Percentiles rank a stretch among this genome's conserved stretches.
Conservation (phyloP, 2,113 vertebrate species). For the Rhombomys opimus region DNA sequence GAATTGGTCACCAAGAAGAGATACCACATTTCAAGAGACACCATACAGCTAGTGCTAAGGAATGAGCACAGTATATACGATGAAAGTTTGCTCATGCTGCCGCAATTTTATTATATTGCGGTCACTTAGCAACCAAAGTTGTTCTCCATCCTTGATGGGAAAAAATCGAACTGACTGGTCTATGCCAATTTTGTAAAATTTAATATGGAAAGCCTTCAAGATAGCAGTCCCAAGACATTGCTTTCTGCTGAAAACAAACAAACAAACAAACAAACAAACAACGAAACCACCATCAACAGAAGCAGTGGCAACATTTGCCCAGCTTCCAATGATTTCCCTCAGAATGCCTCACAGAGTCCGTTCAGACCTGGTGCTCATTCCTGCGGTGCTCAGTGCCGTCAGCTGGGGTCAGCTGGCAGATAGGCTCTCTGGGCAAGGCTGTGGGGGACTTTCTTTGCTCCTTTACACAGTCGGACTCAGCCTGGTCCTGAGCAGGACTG, state of each 20-base stretch:
- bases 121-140: neutral
- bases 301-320: neutral
- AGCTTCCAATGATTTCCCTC: neutral
- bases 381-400: neutral
- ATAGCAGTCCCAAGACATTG: neutral
- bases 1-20: neutral
- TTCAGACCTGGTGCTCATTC: neutral
- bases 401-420: neutral
- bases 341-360: neutral
- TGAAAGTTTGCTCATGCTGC: neutral
- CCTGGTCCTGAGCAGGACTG: neutral
- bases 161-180: neutral
- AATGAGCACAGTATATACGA: too few relatives aligned
- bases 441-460: neutral
- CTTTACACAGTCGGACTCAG: neutral
- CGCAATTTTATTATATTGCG: neutral
- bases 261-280: neutral
- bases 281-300: neutral
- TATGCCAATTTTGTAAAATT: neutral
- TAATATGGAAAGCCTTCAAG: neutral
- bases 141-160: neutral
- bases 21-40: neutral
- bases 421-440: neutral
- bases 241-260: neutral
- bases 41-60: rapidly evolving